Percentiles rank a stretch among this genome's conserved stretches.
These are phyloP conservation scores for Cirrhinus molitorella DNA, from an alignment of 2,797 vertebrate species.

Conservation along the genomic window DNA sequence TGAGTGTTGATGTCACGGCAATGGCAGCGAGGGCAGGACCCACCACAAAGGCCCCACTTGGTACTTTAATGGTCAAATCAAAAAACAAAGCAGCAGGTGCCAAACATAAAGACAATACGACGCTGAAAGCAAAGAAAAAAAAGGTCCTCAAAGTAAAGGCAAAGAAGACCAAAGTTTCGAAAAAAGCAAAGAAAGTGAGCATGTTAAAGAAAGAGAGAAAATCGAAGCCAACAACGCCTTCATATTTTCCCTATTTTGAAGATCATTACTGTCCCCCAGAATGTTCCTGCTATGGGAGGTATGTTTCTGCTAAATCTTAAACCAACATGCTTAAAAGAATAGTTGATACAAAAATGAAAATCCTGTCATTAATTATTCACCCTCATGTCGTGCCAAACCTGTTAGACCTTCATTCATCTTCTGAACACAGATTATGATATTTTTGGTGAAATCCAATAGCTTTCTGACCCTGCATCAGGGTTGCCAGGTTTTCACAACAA, in stretches of 20 bases:
- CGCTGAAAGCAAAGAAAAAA: slow-evolving; percentile 44
- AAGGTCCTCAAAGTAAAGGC: slow-evolving; percentile 41
- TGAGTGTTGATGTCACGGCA: slow-evolving; percentile 46
- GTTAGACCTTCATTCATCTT: not conserved
- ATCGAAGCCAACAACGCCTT: slow-evolving; percentile 19
- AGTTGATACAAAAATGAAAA: not conserved
- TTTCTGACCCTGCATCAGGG: not conserved
- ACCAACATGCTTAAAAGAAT: not conserved
- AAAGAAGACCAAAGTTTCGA: slow-evolving; percentile 54
- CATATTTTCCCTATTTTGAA: slow-evolving; percentile 71
- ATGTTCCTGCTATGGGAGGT: slow-evolving; percentile 75
- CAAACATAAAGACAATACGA: slow-evolving; percentile 35
- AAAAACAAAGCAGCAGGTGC: slow-evolving; percentile 24
- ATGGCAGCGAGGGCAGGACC: slow-evolving; percentile 46
- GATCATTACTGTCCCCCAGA: slow-evolving; percentile 73
- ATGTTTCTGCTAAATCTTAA: slow-evolving; percentile 33
- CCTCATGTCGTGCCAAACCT: no score
- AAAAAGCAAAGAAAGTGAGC: slow-evolving; percentile 64
- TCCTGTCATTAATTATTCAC: not conserved
- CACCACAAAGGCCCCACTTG: not conserved
- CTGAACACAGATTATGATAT: not conserved
- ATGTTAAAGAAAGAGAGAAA: slow-evolving; percentile 54
- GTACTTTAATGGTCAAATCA: slow-evolving; percentile 13
- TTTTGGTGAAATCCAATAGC: not conserved
- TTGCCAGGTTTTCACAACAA: no score